Evolutionary conservation across 2,113 vertebrate genomes (phyloP).

Genomic region (Genyomyrus donnyi): DNA sequence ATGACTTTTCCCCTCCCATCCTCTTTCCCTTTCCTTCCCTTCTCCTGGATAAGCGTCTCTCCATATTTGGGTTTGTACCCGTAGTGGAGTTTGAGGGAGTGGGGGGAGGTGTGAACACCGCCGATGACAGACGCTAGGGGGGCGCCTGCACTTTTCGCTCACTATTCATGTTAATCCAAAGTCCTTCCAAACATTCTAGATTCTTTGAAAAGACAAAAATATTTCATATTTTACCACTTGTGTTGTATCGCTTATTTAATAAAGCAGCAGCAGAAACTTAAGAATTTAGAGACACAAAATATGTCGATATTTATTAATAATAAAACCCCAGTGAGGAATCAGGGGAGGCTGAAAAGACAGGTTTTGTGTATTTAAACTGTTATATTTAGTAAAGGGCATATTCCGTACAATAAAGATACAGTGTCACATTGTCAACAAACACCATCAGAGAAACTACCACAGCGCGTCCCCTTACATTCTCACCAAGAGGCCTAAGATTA

Average conservation of each 20-base stretch:
- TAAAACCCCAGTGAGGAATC: background rate
- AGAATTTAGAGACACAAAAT: background rate
- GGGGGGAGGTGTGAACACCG: background rate
- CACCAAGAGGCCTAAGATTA: background rate
- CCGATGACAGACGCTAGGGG: background rate
- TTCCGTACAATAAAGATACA: background rate
- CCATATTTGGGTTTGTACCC: background rate
- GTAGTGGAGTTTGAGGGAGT: background rate
- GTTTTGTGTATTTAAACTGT: background rate
- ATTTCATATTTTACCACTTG: background rate
- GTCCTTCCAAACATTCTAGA: background rate
- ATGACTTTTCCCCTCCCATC: conserved; percentile 1
- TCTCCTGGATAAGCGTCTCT: background rate
- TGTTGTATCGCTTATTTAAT: background rate
- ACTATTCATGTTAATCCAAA: background rate
- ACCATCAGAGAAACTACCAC: background rate
- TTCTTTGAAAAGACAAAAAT: background rate
- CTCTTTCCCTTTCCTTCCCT: background rate
- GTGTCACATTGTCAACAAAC: background rate
- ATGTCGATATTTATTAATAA: background rate
- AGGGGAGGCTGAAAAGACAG: background rate
- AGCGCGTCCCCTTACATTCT: background rate
- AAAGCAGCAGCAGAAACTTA: background rate
- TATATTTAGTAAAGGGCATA: background rate
- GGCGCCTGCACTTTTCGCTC: background rate